Percentiles rank a stretch among this genome's conserved stretches.
These are phyloP conservation scores for Pao palembangensis DNA, from an alignment of 2,113 vertebrate genomes.

Conservation along the genomic window DNA sequence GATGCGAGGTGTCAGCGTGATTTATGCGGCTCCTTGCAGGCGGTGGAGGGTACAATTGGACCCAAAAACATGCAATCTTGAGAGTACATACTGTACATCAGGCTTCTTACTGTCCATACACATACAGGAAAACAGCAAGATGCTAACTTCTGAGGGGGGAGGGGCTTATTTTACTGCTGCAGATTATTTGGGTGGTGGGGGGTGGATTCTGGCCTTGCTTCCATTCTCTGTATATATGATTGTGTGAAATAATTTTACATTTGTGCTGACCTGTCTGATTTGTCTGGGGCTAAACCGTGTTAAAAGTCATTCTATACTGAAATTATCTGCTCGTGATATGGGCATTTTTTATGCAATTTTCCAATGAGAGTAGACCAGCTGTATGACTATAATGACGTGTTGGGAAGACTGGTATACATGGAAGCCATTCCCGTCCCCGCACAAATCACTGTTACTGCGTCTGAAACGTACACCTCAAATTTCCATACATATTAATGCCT, in stretches of 20 bases:
- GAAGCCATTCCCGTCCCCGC: conserved; percentile 15
- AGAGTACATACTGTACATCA: conserved; percentile 13
- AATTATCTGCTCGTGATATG: not conserved
- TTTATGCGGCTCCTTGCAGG: conserved; percentile 45
- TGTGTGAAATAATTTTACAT: too few relatives aligned
- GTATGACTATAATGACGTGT: conserved; percentile 3
- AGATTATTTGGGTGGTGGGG: too few relatives aligned
- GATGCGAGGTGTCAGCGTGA: conserved; percentile 40
- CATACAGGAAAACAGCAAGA: too few relatives aligned
- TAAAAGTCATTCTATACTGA: not conserved
- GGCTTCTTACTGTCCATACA: too few relatives aligned
- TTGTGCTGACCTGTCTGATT: too few relatives aligned
- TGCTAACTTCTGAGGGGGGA: too few relatives aligned
- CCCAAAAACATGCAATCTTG: not conserved
- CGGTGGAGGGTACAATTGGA: conserved; percentile 33
- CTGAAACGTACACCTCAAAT: conserved; percentile 42
- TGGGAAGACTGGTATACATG: not conserved
- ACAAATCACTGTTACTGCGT: conserved; percentile 41
- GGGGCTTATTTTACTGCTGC: too few relatives aligned
- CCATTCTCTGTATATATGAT: too few relatives aligned
- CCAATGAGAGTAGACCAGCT: not conserved
- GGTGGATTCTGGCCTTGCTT: too few relatives aligned
- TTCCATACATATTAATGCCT: conserved; percentile 67
- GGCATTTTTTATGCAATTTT: not conserved
- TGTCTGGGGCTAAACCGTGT: not conserved